phyloP scores from a whole-genome alignment of 2,888 invertebrate genomes.

The Mythimna albipuncta region DNA sequence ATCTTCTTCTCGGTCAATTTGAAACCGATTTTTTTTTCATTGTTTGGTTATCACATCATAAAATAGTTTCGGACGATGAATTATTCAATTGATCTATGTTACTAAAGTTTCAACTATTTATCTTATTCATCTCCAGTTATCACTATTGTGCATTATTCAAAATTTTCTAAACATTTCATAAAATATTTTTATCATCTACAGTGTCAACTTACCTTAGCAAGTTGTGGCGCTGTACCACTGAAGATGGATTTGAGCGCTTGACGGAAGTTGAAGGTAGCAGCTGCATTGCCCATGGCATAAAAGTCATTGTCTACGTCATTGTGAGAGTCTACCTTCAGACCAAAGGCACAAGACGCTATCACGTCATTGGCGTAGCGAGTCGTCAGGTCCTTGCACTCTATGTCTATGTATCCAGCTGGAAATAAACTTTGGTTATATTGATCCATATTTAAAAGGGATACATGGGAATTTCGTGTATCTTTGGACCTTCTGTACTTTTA shows the following conservation, averaged over 20 bases:
- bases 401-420: constrained; percentile 67
- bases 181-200: not conserved
- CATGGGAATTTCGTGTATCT: too few species aligned
- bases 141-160: too few species aligned
- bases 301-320: constrained; percentile 88
- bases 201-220: not conserved
- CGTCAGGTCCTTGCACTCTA: constrained; percentile 84
- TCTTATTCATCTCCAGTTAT: too few species aligned
- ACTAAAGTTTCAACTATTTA: too few species aligned
- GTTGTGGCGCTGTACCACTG: not conserved
- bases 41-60: too few species aligned
- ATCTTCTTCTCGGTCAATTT: too few species aligned
- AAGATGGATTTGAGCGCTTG: constrained; percentile 63
- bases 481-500: too few species aligned
- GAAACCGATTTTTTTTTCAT: too few species aligned
- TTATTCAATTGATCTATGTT: too few species aligned
- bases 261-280: constrained; percentile 76
- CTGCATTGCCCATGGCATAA: constrained; percentile 86
- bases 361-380: constrained; percentile 88
- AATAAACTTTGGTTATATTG: not conserved
- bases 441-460: not conserved
- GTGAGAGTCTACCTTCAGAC: constrained; percentile 89
- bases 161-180: not conserved
- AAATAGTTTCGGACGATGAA: too few species aligned
- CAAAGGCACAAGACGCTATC: constrained; percentile 89